Percentiles rank a stretch among this genome's conserved stretches.
These are phyloP conservation scores for Xenopus laevis DNA, from an alignment of 2,113 vertebrate species.

Conservation along the genomic window DNA sequence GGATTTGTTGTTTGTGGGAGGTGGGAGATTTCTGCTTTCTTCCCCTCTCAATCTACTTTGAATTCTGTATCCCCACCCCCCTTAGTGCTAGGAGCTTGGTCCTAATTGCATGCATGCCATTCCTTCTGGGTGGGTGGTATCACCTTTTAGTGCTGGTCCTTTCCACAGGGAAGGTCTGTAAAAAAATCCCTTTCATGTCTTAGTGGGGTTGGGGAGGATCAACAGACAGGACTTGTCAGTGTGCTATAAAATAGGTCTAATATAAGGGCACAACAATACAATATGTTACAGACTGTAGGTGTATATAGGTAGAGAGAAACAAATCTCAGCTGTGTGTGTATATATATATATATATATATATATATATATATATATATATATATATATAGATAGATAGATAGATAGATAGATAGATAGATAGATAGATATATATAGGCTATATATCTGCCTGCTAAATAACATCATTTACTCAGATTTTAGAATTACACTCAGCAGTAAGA, in stretches of 20 bases:
- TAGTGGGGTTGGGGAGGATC: slow-evolving; percentile 49
- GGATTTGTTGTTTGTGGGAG: slow-evolving; percentile 67
- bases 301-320: not conserved
- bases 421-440: not conserved
- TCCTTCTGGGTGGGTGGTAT: slow-evolving; percentile 86
- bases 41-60: slow-evolving; percentile 56
- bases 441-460: too few species aligned
- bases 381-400: not conserved
- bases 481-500: too few species aligned
- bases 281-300: slow-evolving; percentile 3
- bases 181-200: slow-evolving; percentile 62
- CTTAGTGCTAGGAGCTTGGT: slow-evolving; percentile 68
- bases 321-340: not conserved
- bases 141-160: slow-evolving; percentile 68
- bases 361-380: not conserved
- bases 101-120: slow-evolving; percentile 82
- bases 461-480: too few species aligned
- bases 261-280: slow-evolving; percentile 15
- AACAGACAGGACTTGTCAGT: slow-evolving; percentile 60
- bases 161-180: slow-evolving; percentile 63
- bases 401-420: too few species aligned
- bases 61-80: slow-evolving; percentile 55
- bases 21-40: slow-evolving; percentile 56
- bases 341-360: not conserved
- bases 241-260: slow-evolving; percentile 55